Base-by-base conservation (phyloP, 2,113 vertebrate genomes). In the Corythaeola cristata region DNA sequence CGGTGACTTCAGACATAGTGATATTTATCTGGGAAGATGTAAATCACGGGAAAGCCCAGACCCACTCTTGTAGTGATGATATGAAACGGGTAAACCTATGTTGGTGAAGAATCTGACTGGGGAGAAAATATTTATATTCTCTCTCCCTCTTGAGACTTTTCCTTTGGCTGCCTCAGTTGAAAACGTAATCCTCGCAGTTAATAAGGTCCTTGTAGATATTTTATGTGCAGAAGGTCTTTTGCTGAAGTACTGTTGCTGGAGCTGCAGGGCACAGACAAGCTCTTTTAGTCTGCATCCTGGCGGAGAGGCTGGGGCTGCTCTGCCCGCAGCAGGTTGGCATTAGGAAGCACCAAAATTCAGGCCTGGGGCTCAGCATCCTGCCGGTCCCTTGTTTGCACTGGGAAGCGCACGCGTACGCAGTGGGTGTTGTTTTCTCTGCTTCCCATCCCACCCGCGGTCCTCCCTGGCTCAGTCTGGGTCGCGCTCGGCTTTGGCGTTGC, bases 341-440 rank as follows among this genome's bases (percentile, higher is more conserved):
- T n/a, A 12, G 37, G 79, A 76, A 68, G 35, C 26, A 20, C 17
- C 32, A 56, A 49, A 76, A 52, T 26, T 32, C 33, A 60, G 39
- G 28, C 24, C 53, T 58, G 4, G 5, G 27, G 59, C 67, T 62
- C n/a, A 72, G 75, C 20, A 0, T 18, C 2, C 2, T 60, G 64
- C 72, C 1, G 4, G n/a, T 22, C 37, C 21, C 41, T 26, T 9
- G 15, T 53, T 71, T 50, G 58, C 28, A 19, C 22, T 1, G 5
- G 50, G 27, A 53, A 50, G 26, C 3, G 8, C 64, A 6, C 0
- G 2, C 0, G 3, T 20, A 9, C 5, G 1, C 1, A 0, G 15
- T 33, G 10, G 17, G 55, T 21, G 32, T 0, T 28, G 16, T 68
- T 71, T 87, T 22, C 28, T 47, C 49, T 64, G 52, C 76, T 9